Evolutionary conservation across 2,888 invertebrate species (phyloP).

Genomic region (Ptilodon capucinus): DNA sequence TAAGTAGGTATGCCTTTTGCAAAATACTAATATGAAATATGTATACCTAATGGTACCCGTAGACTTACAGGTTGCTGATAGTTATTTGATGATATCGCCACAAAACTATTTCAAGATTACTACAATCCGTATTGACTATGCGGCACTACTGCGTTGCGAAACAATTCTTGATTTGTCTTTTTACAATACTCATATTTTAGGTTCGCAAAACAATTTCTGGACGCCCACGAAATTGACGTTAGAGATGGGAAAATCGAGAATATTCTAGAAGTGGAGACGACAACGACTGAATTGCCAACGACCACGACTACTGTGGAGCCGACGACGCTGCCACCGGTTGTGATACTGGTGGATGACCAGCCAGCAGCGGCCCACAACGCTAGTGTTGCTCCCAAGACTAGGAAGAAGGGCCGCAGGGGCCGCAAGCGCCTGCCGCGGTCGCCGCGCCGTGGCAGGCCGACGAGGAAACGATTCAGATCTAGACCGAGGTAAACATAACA

Average conservation of each 20-base stretch:
- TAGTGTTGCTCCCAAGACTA: slow-evolving; percentile 51
- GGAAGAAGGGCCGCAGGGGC: slow-evolving; percentile 63
- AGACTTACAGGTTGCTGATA: too few relatives aligned
- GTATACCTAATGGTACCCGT: too few relatives aligned
- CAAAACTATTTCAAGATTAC: too few relatives aligned
- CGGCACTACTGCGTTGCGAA: too few relatives aligned
- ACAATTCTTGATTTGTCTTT: too few relatives aligned
- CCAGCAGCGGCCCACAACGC: slow-evolving; percentile 67
- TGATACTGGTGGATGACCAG: slow-evolving; percentile 75
- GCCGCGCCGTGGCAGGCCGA: slow-evolving; percentile 70
- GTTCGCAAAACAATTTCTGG: slow-evolving; percentile 88
- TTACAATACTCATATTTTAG: slow-evolving; percentile 50
- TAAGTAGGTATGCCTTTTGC: too few relatives aligned
- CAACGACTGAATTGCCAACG: slow-evolving; percentile 55
- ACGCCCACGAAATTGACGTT: slow-evolving; percentile 82
- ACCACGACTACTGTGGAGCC: slow-evolving; percentile 53
- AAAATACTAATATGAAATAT: too few relatives aligned
- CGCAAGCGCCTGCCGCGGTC: slow-evolving; percentile 68
- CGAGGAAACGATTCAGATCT: slow-evolving; percentile 76
- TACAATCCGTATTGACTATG: too few relatives aligned
- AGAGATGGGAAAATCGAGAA: slow-evolving; percentile 69
- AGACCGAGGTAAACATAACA: slow-evolving; percentile 43
- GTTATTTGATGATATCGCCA: too few relatives aligned
- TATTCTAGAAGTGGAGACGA: slow-evolving; percentile 59
- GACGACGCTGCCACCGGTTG: slow-evolving; percentile 64